Evolutionary conservation across 2,888 invertebrate genomes (phyloP).

Genomic region (Nomada fucata): DNA sequence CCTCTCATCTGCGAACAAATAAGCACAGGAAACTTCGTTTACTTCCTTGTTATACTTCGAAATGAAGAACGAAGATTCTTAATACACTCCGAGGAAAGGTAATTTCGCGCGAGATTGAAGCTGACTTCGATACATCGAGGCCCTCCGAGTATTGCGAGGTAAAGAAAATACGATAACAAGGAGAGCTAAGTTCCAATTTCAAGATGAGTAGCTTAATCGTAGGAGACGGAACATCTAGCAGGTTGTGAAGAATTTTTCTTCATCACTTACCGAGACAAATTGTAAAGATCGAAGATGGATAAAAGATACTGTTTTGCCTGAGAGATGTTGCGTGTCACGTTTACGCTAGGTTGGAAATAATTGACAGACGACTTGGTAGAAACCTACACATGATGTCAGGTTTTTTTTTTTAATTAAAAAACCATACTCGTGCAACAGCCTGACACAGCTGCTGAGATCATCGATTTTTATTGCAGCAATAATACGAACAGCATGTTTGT

Average conservation of each 20-base stretch:
- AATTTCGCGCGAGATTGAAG: constrained; percentile 24
- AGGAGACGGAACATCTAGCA: neutral
- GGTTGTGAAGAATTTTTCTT: neutral
- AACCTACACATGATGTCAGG: neutral
- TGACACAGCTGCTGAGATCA: constrained; percentile 13
- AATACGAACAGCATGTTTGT: too few species aligned
- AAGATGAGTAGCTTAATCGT: neutral
- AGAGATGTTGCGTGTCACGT: neutral
- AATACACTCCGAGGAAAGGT: neutral
- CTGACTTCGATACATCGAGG: constrained; percentile 8
- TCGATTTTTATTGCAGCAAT: neutral
- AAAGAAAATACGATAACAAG: constrained; percentile 4
- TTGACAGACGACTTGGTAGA: neutral
- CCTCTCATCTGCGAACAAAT: constrained; percentile 51
- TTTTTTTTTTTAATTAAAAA: neutral
- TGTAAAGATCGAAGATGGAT: neutral
- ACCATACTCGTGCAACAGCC: neutral
- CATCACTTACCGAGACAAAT: neutral
- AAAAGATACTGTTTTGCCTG: constrained; percentile 1
- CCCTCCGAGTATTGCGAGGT: neutral
- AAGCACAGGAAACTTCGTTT: constrained; percentile 7
- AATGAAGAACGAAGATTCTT: neutral
- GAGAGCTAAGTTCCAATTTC: constrained; percentile 7
- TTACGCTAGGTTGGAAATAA: constrained; percentile 26
- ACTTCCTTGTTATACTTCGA: neutral